These are phyloP conservation scores for Microplitis manilae DNA, from an alignment of 2,888 invertebrate species.

Conservation along the genomic window DNA sequence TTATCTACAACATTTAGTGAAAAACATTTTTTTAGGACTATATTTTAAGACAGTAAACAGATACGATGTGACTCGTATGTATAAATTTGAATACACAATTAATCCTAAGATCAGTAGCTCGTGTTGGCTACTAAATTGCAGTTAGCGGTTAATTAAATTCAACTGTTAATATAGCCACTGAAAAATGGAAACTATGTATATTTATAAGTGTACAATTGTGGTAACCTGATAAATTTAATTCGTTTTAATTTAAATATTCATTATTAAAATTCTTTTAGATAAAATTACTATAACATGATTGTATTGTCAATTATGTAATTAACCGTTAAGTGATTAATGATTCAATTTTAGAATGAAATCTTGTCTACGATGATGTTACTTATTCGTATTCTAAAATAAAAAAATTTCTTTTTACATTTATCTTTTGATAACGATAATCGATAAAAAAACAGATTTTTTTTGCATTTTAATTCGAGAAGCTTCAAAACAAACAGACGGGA, in stretches of 20 bases:
- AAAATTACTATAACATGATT: not conserved
- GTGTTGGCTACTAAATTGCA: slow-evolving; percentile 47
- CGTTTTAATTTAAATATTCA: too few relatives aligned
- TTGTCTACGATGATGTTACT: not conserved
- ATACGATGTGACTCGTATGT: not conserved
- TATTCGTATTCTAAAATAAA: not conserved
- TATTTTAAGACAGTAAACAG: not conserved
- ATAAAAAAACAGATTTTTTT: not conserved
- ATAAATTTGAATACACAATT: slow-evolving; percentile 32
- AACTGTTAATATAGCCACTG: slow-evolving; percentile 45
- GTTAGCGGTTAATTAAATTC: slow-evolving; percentile 52
- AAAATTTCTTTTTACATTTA: slow-evolving; percentile 12
- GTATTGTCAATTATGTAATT: not conserved
- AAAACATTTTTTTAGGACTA: not conserved
- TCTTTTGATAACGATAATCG: slow-evolving; percentile 16
- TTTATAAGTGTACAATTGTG: not conserved
- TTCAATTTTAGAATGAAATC: not conserved
- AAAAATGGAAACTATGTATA: slow-evolving; percentile 42
- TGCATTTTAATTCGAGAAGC: slow-evolving; percentile 4
- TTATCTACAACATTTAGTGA: not conserved
- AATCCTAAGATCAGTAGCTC: slow-evolving; percentile 51
- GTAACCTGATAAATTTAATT: slow-evolving; percentile 4
- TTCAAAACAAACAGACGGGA: slow-evolving; percentile 8
- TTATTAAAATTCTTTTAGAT: too few relatives aligned
- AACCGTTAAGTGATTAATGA: slow-evolving; percentile 19